phyloP scores from a whole-genome alignment of 2,113 vertebrate genomes.

The Oncorhynchus masou region DNA sequence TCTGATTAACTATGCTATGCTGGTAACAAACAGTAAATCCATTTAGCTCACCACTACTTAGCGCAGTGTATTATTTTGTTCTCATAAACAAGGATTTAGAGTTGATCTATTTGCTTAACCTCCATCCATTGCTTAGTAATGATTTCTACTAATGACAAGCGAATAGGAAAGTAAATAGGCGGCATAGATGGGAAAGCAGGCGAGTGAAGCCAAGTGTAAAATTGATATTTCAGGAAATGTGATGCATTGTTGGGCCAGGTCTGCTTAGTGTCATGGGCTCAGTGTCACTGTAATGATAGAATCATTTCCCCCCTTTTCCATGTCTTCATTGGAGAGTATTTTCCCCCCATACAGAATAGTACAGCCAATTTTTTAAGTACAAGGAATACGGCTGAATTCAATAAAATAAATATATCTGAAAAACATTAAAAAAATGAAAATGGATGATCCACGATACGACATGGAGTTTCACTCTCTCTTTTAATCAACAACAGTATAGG shows the following conservation, averaged over 20 bases:
- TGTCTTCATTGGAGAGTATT: neutral
- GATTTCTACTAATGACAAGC: constrained; percentile 5
- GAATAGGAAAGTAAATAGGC: neutral
- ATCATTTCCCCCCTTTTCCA: neutral
- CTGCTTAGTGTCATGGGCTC: constrained; percentile 29
- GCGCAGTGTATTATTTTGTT: neutral
- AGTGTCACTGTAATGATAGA: constrained; percentile 1
- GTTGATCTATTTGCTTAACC: neutral
- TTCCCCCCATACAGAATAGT: neutral
- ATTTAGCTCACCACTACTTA: neutral
- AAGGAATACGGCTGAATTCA: neutral
- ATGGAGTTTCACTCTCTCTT: no score
- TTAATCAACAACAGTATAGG: no score
- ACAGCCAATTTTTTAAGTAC: no score
- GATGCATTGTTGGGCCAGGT: constrained; percentile 64
- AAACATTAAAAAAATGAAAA: no score
- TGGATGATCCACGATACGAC: no score
- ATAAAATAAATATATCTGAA: no score
- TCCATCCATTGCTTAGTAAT: neutral
- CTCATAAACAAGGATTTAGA: neutral
- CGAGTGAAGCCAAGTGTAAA: constrained; percentile 81
- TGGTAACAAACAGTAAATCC: neutral
- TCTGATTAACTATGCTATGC: neutral
- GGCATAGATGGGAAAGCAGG: constrained; percentile 56
- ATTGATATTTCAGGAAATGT: constrained; percentile 77